These are phyloP conservation scores for Cyprinodon variegatus DNA, from an alignment of 2,113 vertebrate genomes.

Conservation along the genomic window DNA sequence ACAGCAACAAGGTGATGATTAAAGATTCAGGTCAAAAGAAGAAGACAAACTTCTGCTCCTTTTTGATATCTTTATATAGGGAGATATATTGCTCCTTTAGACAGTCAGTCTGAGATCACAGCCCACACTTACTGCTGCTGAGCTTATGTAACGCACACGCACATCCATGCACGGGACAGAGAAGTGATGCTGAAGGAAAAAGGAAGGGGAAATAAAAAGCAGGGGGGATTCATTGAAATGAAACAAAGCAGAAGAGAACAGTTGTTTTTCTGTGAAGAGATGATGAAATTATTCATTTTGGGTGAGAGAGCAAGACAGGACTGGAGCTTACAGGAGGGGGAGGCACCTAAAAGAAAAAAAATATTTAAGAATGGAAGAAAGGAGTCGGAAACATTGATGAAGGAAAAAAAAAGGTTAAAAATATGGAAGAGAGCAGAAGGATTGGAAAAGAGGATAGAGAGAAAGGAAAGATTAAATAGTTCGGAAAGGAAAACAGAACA, in stretches of 20 bases:
- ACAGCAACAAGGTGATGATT: conserved; percentile 37
- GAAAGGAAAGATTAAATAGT: background rate
- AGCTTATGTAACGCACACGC: conserved; percentile 56
- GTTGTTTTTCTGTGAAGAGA: background rate
- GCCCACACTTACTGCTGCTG: conserved; percentile 71
- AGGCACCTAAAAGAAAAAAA: background rate
- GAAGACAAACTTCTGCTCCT: conserved; percentile 53
- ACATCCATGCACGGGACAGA: conserved; percentile 16
- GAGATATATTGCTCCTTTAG: conserved; percentile 55
- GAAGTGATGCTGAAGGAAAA: conserved; percentile 52
- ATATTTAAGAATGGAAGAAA: background rate
- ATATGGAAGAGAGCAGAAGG: background rate
- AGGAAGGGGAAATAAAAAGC: conserved; percentile 55
- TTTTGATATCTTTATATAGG: conserved; percentile 19
- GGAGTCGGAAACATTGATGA: too few relatives aligned
- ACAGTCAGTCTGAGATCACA: conserved; percentile 67
- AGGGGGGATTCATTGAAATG: background rate
- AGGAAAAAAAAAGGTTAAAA: background rate
- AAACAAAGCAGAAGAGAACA: background rate
- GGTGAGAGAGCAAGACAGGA: background rate
- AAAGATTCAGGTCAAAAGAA: conserved; percentile 22
- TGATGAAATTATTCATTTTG: conserved; percentile 8
- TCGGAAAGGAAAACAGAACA: background rate
- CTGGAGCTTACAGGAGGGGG: background rate
- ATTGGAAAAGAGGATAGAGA: background rate